A percentile compares a stretch with the other conserved stretches of the same genome.
These are phyloP conservation scores for Eupleurogrammus muticus DNA, from an alignment of 2,797 vertebrate genomes.

Conservation along the genomic window DNA sequence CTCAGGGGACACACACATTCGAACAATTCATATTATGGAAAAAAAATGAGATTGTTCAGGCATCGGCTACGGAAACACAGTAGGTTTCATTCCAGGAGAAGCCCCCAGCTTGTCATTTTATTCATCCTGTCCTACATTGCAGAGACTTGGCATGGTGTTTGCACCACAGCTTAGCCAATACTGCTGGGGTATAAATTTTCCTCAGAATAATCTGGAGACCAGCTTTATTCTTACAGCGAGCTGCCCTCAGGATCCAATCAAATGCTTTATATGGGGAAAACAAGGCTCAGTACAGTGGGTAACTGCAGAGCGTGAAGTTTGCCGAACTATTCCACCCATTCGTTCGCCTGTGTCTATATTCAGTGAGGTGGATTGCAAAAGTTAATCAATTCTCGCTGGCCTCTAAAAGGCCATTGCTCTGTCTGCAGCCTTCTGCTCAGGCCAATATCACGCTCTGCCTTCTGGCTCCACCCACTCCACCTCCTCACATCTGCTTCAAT, in stretches of 20 bases:
- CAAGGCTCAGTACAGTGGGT: constrained; percentile 5
- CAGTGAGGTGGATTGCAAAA: constrained; percentile 45
- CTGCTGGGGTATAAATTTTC: constrained; percentile 39
- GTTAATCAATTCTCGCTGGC: constrained; percentile 66
- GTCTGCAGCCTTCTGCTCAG: constrained; percentile 50
- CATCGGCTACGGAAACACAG: not conserved
- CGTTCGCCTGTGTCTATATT: constrained; percentile 26
- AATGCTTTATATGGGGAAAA: constrained; percentile 24
- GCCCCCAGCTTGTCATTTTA: constrained; percentile 18
- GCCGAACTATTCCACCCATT: constrained; percentile 18
- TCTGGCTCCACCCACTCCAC: constrained; percentile 48
- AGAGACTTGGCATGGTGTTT: constrained; percentile 30
- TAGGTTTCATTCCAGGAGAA: constrained; percentile 13
- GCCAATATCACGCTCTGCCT: constrained; percentile 66
- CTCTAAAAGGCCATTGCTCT: constrained; percentile 55
- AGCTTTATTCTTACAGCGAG: constrained; percentile 32
- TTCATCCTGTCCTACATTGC: constrained; percentile 6
- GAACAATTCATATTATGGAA: not conserved
- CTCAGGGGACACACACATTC: not conserved
- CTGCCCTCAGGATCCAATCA: constrained; percentile 17
- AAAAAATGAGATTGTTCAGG: not conserved
- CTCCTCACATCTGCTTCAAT: constrained; percentile 48
- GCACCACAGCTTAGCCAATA: constrained; percentile 15
- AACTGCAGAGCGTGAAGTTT: constrained; percentile 20
- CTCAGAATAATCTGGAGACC: constrained; percentile 41